A percentile compares a stretch with the other conserved stretches of the same genome.
Conservation (phyloP, 2,113 vertebrate species). For the Antechinus flavipes region DNA sequence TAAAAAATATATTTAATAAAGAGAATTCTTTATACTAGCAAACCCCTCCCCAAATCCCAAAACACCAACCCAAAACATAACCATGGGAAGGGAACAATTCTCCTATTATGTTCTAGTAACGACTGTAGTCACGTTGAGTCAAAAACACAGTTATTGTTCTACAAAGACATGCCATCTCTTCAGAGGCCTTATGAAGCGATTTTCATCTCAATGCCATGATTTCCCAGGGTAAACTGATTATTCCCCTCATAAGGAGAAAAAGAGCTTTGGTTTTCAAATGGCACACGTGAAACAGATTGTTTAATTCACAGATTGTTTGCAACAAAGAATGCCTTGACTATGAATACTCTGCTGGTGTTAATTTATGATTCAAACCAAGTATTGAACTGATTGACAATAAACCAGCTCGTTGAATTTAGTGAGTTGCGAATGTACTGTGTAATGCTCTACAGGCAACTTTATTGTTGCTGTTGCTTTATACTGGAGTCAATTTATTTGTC, state of each 20-base stretch:
- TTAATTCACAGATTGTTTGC: not conserved
- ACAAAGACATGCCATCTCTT: not conserved
- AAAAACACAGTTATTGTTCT: not conserved
- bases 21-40: not conserved
- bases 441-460: not conserved
- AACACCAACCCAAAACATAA: not conserved
- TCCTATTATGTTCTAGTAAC: constrained; percentile 1
- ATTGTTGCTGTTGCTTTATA: not conserved
- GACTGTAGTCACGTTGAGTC: not conserved
- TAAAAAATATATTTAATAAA: not conserved
- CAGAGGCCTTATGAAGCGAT: not conserved
- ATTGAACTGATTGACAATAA: not conserved
- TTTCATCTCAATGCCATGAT: not conserved
- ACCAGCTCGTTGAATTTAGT: constrained; percentile 14
- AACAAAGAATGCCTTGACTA: not conserved
- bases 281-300: constrained; percentile 2
- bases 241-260: not conserved
- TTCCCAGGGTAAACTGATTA: not conserved
- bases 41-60: not conserved
- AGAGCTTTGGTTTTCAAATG: not conserved
- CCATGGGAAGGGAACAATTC: not conserved
- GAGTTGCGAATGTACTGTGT: not conserved
- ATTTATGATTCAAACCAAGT: constrained; percentile 22
- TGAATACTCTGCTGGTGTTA: not conserved
- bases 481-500: not conserved